phyloP scores from a whole-genome alignment of 2,797 vertebrate genomes.

The Paedocypris micromegethes region DNA sequence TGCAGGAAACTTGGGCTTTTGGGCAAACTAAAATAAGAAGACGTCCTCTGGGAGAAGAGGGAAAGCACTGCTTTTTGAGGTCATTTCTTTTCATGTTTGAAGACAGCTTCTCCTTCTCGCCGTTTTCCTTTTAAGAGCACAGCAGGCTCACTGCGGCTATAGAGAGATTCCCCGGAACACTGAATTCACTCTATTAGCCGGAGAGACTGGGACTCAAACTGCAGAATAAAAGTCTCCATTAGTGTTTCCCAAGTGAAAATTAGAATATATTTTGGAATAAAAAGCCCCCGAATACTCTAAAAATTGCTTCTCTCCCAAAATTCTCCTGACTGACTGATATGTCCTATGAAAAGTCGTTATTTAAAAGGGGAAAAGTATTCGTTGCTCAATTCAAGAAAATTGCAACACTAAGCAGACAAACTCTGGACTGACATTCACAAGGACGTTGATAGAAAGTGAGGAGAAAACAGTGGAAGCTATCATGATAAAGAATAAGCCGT shows the following conservation, averaged over 20 bases:
- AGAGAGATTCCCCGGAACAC: slow-evolving; percentile 8
- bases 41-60: slow-evolving; percentile 20
- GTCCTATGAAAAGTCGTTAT: too few species aligned
- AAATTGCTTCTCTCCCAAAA: too few species aligned
- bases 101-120: slow-evolving; percentile 36
- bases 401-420: too few species aligned
- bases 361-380: too few species aligned
- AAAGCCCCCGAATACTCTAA: too few species aligned
- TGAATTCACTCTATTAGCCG: slow-evolving; percentile 16
- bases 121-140: slow-evolving; percentile 26
- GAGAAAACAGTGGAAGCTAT: too few species aligned
- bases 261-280: not conserved
- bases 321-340: too few species aligned
- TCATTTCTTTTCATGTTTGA: slow-evolving; percentile 45
- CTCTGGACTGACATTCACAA: too few species aligned
- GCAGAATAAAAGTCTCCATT: not conserved
- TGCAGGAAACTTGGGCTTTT: slow-evolving; percentile 30
- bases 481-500: too few species aligned
- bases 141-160: slow-evolving; percentile 25
- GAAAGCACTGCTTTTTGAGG: slow-evolving; percentile 40
- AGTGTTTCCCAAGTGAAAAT: not conserved
- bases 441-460: too few species aligned
- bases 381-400: too few species aligned
- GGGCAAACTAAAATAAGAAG: slow-evolving; percentile 16
- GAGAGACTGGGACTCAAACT: not conserved